Percentiles rank a stretch among this genome's conserved stretches.
Conservation (phyloP, 2,113 vertebrate species). For the Charina bottae region DNA sequence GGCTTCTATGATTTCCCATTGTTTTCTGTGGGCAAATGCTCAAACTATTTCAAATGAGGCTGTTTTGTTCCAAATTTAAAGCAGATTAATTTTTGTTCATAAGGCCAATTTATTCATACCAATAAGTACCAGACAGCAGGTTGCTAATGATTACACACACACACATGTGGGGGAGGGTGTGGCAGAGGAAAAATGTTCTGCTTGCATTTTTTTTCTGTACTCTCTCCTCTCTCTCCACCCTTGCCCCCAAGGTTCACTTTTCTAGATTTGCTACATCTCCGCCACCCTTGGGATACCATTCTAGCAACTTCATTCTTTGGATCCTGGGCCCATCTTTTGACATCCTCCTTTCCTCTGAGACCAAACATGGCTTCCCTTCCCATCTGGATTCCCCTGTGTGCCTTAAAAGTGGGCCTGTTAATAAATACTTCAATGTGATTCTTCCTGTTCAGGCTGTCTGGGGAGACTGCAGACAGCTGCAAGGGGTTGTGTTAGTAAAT, state of each 20-base stretch:
- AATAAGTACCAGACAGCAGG: not conserved
- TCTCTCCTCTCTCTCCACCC: fast-evolving
- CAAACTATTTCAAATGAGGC: not conserved
- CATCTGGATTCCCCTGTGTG: not conserved
- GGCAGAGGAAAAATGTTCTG: not conserved
- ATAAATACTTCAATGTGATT: not conserved
- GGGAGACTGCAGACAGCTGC: conserved; percentile 77
- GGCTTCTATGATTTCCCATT: not conserved
- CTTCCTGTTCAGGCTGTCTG: conserved; percentile 22
- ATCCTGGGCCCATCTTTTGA: not conserved
- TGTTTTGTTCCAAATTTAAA: not conserved
- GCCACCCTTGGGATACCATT: not conserved
- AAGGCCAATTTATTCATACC: not conserved
- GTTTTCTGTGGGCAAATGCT: not conserved
- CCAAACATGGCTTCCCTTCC: not conserved
- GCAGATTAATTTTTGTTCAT: not conserved
- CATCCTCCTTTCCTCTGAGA: conserved; percentile 40
- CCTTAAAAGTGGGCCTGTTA: not conserved
- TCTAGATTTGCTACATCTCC: not conserved
- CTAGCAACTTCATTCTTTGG: not conserved
- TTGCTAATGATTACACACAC: not conserved
- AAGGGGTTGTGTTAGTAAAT: conserved; percentile 89
- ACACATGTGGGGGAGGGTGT: too few species aligned
- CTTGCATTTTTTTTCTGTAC: not conserved
- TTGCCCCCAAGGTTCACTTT: not conserved